A percentile compares a stretch with the other conserved stretches of the same genome.
phyloP scores from a whole-genome alignment of 1,140 invertebrate genomes.

The Drosophila bocqueti region DNA sequence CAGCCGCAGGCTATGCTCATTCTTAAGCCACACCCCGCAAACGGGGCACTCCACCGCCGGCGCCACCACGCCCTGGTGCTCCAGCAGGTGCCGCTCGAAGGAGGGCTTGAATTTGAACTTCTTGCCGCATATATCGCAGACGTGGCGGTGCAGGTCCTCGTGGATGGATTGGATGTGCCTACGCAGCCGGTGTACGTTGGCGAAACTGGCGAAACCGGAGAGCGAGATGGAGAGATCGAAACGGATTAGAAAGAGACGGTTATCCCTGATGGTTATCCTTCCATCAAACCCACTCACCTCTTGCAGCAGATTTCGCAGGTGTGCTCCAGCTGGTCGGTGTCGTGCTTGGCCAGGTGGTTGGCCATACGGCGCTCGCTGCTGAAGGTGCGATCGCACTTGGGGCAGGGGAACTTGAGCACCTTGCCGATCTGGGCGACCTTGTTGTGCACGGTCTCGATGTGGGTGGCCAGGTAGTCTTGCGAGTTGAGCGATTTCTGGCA shows the following conservation, averaged over 20 bases:
- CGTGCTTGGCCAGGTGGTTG: conserved; percentile 72
- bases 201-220: conserved; percentile 45
- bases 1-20: conserved; percentile 71
- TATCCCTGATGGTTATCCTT: not conserved
- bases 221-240: not conserved
- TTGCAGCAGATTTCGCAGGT: conserved; percentile 74
- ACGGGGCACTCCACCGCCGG: conserved; percentile 70
- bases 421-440: conserved; percentile 64
- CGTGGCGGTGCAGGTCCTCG: conserved; percentile 71
- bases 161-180: conserved; percentile 78
- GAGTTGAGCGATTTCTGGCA: conserved; percentile 78
- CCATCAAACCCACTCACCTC: conserved; percentile 33
- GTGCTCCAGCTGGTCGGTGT: conserved; percentile 69
- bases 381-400: conserved; percentile 73
- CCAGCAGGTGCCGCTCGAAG: conserved; percentile 70
- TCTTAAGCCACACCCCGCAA: conserved; percentile 77
- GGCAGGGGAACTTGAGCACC: conserved; percentile 62
- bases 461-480: conserved; percentile 70
- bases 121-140: conserved; percentile 81
- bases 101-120: conserved; percentile 81
- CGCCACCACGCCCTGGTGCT: conserved; percentile 73
- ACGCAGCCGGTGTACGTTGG: conserved; percentile 64
- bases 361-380: conserved; percentile 63
- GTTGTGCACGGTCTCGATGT: conserved; percentile 76
- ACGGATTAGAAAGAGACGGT: not conserved